Base-by-base conservation (phyloP, 2,113 vertebrate species). In the Stegostoma tigrinum region DNA sequence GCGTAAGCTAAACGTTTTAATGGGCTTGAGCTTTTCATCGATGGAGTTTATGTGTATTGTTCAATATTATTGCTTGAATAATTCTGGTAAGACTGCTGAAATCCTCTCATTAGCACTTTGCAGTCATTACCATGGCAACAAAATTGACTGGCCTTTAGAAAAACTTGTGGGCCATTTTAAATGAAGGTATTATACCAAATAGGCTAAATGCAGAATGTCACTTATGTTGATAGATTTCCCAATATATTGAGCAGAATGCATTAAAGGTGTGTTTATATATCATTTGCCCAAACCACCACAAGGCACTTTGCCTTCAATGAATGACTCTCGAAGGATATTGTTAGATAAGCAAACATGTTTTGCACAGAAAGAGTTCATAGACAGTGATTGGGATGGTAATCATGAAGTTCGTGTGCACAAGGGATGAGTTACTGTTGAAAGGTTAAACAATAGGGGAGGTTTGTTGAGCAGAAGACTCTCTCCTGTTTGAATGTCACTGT, bases 111-210 rank as follows among this genome's bases (percentile, higher is more conserved):
- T 66, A 23, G 61, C 17, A 38, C 61, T 66, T 67, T 93, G n/a
- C 5, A 66, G 87, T 19, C 55, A 61, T 91, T 64, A n/a, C 87
- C 55, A n/a, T 66, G 89, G 6, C 34, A 93, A 66, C n/a, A 93
- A n/a, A 93, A 30, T 5, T 38, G 61, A 93, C 89, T 67, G 1
- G 17, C n/a, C 89, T 93, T 93, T 93, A n/a, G 7, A 45, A 66
- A 93, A 93, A 67, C 80, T 19, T 83, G 61, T n/a, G 61, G 61
- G 66, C 52, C 52, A 64, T 90, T 90, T 93, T n/a, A 66, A 34
- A 93, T 66, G n/a, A 66, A 93, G 38, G 55, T n/a, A 67, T 67
- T 15, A 93, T 64, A n/a, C 34, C n/a, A 66, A 93, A 93, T 93
- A 66, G 89, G 89, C 87, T 4, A 19, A n/a, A 6, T 64, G 30